Evolutionary conservation across 2,888 invertebrate species (phyloP), one percentile per base, ranked within the genome.

Genomic region (Eledona agricola): DNA sequence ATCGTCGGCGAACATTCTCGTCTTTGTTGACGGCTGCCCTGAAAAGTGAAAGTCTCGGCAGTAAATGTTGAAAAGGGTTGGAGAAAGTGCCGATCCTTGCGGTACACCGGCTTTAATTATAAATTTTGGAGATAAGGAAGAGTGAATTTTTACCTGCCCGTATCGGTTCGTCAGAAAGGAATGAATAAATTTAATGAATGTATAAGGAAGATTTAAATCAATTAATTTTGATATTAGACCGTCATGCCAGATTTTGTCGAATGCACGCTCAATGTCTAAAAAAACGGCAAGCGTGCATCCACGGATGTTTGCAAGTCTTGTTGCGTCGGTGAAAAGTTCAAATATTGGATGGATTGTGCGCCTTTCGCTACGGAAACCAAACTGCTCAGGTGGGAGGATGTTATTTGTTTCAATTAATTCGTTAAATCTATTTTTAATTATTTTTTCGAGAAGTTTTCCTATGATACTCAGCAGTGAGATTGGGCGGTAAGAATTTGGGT

Each of bases 241-340:
- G 6, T 64, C 51, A 5, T 62, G 60, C 64, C 69, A 69, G 0
- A 72, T 68, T 22, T 58, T 60, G 40, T 73, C 69, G 25, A 74
- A 74, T 0, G 72, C 71, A 52, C 70, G 69, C 35, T 67, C 64
- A 5, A 72, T 63, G 23, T 72, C 67, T 9, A 72, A 31, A 6
- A 72, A 49, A 0, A 64, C 34, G 53, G 69, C 60, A 0, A 58
- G 58, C 9, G 69, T 67, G 1, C 53, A 40, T 2, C 57, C 47
- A 1, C 59, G 56, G 23, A 53, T 57, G 32, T 71, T 69, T 7
- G 64, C 67, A 3, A 62, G 58, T 3, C 58, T 26, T 0, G 32
- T 45, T 2, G 66, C 57, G 16, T 66, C 57, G 17, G 64, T 63
- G 0, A 55, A 49, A 12, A 73, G 63, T 51, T 69, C 40, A 0